Percentiles rank a stretch among this genome's conserved stretches.
Conservation (phyloP, 2,888 invertebrate genomes). For the Leucophenga montana region DNA sequence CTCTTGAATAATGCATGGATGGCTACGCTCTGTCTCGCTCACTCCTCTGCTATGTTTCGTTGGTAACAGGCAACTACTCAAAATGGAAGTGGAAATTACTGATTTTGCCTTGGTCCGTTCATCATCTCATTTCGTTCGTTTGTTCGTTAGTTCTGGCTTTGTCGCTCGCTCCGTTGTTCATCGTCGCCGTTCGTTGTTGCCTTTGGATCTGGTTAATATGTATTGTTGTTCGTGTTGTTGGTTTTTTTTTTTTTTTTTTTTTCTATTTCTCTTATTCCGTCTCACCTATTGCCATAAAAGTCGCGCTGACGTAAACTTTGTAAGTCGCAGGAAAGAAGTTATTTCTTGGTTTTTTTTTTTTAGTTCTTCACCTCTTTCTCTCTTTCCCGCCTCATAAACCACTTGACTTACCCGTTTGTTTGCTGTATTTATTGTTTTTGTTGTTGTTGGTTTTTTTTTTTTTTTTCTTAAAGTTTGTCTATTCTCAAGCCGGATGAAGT, state of each 20-base stretch:
- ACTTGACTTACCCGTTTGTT: constrained; percentile 13
- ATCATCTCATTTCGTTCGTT: constrained; percentile 50
- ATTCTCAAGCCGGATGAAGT: constrained; percentile 33
- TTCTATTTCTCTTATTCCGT: no score
- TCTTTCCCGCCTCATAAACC: background rate
- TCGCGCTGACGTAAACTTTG: constrained; percentile 20
- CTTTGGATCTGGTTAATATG: constrained; percentile 1
- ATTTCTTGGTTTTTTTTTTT: constrained; percentile 12
- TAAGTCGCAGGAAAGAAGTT: constrained; percentile 13
- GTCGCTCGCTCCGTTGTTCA: background rate
- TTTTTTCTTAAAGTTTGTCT: constrained; percentile 6
- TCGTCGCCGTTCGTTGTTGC: constrained; percentile 17
- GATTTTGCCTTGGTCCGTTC: constrained; percentile 34
- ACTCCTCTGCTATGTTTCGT: no score
- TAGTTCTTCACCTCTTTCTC: background rate
- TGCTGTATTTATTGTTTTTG: constrained; percentile 25
- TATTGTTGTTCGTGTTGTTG: background rate
- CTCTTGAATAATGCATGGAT: constrained; percentile 10
- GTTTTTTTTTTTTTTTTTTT: background rate
- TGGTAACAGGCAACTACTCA: no score
- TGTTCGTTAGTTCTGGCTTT: constrained; percentile 41
- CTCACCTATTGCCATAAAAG: constrained; percentile 14
- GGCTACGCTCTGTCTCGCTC: no score
- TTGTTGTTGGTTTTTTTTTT: constrained; percentile 14
- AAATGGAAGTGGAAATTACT: constrained; percentile 8